These are phyloP conservation scores for Parnassius glacialis DNA, from an alignment of 2,888 invertebrate genomes.

Conservation along the genomic window DNA sequence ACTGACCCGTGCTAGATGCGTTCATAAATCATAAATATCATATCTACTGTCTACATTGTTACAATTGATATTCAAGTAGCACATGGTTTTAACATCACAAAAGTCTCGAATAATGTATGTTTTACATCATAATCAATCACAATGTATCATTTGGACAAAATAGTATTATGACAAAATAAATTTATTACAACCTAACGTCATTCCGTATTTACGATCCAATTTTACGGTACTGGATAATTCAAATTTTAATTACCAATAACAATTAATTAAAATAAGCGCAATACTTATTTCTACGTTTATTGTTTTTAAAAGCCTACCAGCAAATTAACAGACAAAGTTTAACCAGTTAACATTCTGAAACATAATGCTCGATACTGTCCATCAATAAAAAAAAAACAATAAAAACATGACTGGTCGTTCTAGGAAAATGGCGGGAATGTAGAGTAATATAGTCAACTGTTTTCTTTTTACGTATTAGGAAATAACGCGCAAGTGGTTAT, in stretches of 20 bases:
- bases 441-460: background rate
- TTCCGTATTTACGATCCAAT: background rate
- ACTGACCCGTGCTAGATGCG: slow-evolving; percentile 4
- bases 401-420: background rate
- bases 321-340: slow-evolving; percentile 1
- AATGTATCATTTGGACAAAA: too few relatives aligned
- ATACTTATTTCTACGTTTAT: too few relatives aligned
- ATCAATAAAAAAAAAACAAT: slow-evolving; percentile 7
- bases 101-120: too few relatives aligned
- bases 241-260: too few relatives aligned
- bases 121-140: too few relatives aligned
- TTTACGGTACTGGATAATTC: background rate
- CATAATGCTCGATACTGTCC: slow-evolving; percentile 7
- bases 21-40: too few relatives aligned
- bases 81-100: background rate
- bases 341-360: slow-evolving; percentile 7
- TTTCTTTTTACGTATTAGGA: slow-evolving; percentile 12
- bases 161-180: too few relatives aligned
- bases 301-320: too few relatives aligned
- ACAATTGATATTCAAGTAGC: background rate
- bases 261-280: too few relatives aligned
- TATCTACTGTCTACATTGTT: too few relatives aligned
- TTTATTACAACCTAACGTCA: too few relatives aligned
- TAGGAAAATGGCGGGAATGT: slow-evolving; percentile 13
- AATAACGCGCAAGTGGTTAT: slow-evolving; percentile 1